Evolutionary conservation across 1,140 invertebrate species (phyloP).

Genomic region (Drosophila orosa): DNA sequence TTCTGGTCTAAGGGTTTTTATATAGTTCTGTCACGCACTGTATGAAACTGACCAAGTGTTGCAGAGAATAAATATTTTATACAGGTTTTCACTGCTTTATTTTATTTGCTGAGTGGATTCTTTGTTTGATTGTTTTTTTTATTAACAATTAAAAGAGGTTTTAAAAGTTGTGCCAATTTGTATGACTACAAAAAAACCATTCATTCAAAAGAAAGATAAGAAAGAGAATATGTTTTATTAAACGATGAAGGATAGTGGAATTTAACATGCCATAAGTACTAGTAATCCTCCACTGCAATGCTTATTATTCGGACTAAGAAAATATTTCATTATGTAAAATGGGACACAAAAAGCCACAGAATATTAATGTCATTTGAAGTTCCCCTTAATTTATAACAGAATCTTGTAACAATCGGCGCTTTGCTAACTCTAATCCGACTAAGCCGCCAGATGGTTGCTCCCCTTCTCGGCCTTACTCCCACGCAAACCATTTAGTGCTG

Average conservation of each 20-base stretch:
- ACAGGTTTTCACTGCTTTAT: constrained; percentile 1
- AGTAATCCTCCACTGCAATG: constrained; percentile 1
- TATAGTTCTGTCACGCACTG: not conserved
- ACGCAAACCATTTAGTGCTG: constrained; percentile 24
- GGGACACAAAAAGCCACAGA: not conserved
- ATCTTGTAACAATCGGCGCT: not conserved
- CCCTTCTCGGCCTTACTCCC: not conserved
- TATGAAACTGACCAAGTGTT: constrained; percentile 40
- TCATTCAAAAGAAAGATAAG: not conserved
- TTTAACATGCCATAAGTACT: not conserved
- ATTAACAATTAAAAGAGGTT: not conserved
- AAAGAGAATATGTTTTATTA: not conserved
- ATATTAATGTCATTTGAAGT: constrained; percentile 33
- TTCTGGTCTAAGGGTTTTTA: fast-evolving
- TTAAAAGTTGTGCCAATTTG: not conserved
- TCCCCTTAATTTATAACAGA: not conserved
- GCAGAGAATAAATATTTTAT: constrained; percentile 38
- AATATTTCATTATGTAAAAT: constrained; percentile 2
- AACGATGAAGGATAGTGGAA: no score
- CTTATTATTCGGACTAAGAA: constrained; percentile 1
- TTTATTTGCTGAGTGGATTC: constrained; percentile 15
- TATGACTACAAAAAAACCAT: not conserved
- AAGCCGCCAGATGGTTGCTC: constrained; percentile 17
- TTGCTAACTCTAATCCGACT: constrained; percentile 21
- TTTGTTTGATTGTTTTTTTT: constrained; percentile 16